A percentile compares a stretch with the other conserved stretches of the same genome.
These are phyloP conservation scores for Poliocrania exsul DNA, from an alignment of 2,797 vertebrate species.

Conservation along the genomic window DNA sequence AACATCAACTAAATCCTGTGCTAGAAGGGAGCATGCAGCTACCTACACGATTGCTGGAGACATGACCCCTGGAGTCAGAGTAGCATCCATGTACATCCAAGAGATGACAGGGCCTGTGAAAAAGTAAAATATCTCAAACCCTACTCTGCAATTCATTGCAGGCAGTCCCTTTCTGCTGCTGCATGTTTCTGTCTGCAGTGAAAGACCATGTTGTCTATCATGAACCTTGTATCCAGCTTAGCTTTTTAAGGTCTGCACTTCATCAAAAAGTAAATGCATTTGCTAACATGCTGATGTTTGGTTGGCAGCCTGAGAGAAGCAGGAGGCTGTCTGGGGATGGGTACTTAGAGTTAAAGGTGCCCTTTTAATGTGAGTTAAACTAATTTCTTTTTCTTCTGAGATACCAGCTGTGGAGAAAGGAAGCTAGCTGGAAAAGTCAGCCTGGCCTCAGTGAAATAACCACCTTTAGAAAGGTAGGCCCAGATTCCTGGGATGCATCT, in stretches of 20 bases:
- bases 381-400: background rate
- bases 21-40: background rate
- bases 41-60: background rate
- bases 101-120: background rate
- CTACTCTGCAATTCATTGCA: background rate
- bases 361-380: conserved; percentile 13
- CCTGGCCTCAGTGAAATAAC: background rate
- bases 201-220: background rate
- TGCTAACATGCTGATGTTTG: background rate
- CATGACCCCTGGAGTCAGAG: background rate
- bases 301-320: background rate
- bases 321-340: background rate
- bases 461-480: background rate
- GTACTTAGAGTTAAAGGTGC: background rate
- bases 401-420: background rate
- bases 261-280: conserved; percentile 8
- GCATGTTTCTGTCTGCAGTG: background rate
- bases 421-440: background rate
- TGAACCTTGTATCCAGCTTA: background rate
- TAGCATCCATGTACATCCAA: background rate
- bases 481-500: background rate
- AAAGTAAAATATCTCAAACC: background rate
- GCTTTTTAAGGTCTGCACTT: conserved; percentile 9
- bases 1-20: background rate
- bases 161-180: background rate